Base-by-base conservation (phyloP, 2,797 vertebrate genomes). In the Astyanax mexicanus region DNA sequence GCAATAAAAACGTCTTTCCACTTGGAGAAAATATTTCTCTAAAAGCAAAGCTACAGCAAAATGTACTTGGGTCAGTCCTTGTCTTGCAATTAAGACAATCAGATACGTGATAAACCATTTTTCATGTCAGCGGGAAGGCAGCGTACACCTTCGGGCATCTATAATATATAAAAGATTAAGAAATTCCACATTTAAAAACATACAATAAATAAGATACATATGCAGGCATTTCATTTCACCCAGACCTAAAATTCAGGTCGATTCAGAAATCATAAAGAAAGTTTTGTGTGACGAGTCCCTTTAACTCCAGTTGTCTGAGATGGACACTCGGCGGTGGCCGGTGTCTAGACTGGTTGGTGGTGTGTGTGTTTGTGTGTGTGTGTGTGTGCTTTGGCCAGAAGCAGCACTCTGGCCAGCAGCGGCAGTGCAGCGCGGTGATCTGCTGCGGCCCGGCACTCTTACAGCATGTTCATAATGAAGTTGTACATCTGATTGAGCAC, bases 181-280 rank as follows among this genome's bases (percentile, higher is more conserved):
- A 97, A 98, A 99, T 97, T 98, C 97, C 97, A 99, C 97, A 98
- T 99, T 98, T 99, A 98, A 99, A 99, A 99, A 99, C 95, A 95
- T 99, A 98, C 96, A 99, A 99, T 99, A 99, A 99, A 99, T 99
- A 99, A 99, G 96, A 98, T 94, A 93, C 96, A 95, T 94, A 73
- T 60, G 97, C 97, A 98, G 96, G 97, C 98, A 99, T 97, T 98
- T 94, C 89, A 91, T 95, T 95, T 95, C 95, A 96, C 96, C 45
- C 93, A 92, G 91, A 95, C 97, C 95, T 95, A 95, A 95, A 95
- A 96, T 95, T 95, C 93, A 92, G 96, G 96, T 93, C 95, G 93
- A 89, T 95, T 94, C 93, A 94, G 93, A n/a, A n/a, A n/a, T n/a
- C n/a, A n/a, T n/a, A 94, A 90, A 93, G 93, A 92, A 94, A 93